phyloP scores from a whole-genome alignment of 2,888 invertebrate species.

The Eupithecia abbreviata region DNA sequence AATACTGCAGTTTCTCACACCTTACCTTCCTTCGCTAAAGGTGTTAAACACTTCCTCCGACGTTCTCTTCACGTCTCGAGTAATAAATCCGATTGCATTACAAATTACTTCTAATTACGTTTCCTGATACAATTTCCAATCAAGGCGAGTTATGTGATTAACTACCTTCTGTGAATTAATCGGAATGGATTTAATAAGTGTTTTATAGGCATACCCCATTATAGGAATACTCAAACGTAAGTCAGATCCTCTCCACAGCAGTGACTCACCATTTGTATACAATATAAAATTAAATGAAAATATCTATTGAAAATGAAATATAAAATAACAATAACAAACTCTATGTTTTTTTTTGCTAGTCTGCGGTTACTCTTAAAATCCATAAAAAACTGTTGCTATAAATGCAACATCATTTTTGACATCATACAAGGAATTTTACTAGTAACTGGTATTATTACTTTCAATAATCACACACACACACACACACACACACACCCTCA shows the following conservation, averaged over 20 bases:
- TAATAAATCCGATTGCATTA: constrained; percentile 7
- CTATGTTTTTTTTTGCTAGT: too few species aligned
- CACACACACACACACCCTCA: too few species aligned
- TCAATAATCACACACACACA: too few species aligned
- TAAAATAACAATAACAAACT: too few species aligned
- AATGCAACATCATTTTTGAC: too few species aligned
- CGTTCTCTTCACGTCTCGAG: not conserved
- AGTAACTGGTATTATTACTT: too few species aligned
- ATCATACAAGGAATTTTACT: too few species aligned
- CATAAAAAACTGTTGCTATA: too few species aligned
- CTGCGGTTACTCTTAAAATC: too few species aligned
- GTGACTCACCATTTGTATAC: not conserved
- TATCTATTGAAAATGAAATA: too few species aligned
- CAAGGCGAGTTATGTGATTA: constrained; percentile 1
- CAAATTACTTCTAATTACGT: constrained; percentile 10
- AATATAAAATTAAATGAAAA: too few species aligned
- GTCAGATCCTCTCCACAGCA: not conserved
- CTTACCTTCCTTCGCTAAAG: not conserved
- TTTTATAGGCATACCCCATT: not conserved
- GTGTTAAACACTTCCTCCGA: not conserved
- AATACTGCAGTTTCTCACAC: not conserved
- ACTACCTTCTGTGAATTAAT: not conserved
- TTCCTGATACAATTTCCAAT: constrained; percentile 8
- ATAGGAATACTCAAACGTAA: not conserved
- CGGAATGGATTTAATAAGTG: not conserved